Evolutionary conservation across 2,888 invertebrate species (phyloP).

Genomic region (Eurytoma adleriae): DNA sequence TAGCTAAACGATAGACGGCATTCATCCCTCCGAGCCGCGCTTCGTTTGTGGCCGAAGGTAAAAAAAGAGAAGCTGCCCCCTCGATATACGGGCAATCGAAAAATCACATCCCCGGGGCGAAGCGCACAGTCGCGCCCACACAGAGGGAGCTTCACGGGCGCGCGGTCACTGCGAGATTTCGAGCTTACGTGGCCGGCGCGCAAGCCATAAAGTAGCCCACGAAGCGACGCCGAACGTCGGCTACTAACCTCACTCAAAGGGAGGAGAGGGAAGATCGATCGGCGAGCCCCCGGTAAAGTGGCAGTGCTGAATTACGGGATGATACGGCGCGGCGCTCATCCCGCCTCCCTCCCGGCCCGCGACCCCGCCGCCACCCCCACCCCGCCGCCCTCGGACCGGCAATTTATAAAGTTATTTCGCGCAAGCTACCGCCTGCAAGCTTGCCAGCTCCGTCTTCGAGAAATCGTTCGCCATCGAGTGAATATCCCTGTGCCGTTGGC

Average conservation of each 20-base stretch:
- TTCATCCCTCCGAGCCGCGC: no score
- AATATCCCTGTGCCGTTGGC: no score
- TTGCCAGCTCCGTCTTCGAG: no score
- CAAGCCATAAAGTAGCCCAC: slow-evolving; percentile 5
- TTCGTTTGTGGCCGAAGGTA: no score
- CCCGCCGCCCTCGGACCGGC: background rate
- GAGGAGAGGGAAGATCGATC: slow-evolving; percentile 40
- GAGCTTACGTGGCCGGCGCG: background rate
- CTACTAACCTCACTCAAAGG: background rate
- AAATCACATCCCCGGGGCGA: no score
- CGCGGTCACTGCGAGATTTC: background rate
- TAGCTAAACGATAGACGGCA: no score
- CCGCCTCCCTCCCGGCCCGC: no score
- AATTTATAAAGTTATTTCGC: slow-evolving; percentile 18
- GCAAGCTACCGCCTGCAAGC: background rate
- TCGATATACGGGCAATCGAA: no score
- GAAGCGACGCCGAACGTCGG: background rate
- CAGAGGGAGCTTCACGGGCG: background rate
- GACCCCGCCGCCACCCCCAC: no score
- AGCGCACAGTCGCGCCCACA: no score
- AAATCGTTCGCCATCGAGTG: no score
- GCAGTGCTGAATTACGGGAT: slow-evolving; percentile 39
- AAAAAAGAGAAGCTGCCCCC: no score
- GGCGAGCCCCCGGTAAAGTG: slow-evolving; percentile 18
- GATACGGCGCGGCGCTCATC: slow-evolving; percentile 14